A percentile compares a stretch with the other conserved stretches of the same genome.
These are phyloP conservation scores for Polyergus mexicanus DNA, from an alignment of 1,140 invertebrate genomes.

Conservation along the genomic window DNA sequence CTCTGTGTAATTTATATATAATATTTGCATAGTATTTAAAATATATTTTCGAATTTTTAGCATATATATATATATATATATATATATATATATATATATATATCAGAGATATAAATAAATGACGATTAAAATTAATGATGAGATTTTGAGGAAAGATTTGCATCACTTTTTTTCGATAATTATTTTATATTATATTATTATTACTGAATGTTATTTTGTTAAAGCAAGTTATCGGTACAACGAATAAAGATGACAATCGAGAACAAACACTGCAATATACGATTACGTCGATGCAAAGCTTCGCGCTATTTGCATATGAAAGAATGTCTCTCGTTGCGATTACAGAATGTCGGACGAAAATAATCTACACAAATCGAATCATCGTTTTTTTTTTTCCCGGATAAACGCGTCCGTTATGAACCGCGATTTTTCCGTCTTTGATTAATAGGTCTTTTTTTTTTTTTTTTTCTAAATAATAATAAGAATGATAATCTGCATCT, in stretches of 20 bases:
- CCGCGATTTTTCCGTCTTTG: background rate
- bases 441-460: constrained; percentile 34
- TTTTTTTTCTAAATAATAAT: background rate
- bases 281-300: constrained; percentile 43
- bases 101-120: background rate
- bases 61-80: too few species aligned
- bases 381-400: background rate
- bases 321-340: constrained; percentile 56
- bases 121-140: background rate
- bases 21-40: background rate
- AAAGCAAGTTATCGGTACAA: constrained; percentile 43
- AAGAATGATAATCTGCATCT: background rate
- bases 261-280: constrained; percentile 16
- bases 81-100: too few species aligned
- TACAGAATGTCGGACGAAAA: constrained; percentile 53
- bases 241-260: constrained; percentile 64
- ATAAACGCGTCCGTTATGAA: constrained; percentile 34
- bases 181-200: background rate
- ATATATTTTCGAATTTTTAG: too few species aligned
- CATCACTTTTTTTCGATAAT: background rate
- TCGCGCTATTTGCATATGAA: constrained; percentile 68
- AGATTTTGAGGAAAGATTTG: constrained; percentile 26
- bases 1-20: background rate
- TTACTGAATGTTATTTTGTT: constrained; percentile 55
- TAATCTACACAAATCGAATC: constrained; percentile 48